phyloP scores from a whole-genome alignment of 2,113 vertebrate species.

The Hemichromis elongatus region DNA sequence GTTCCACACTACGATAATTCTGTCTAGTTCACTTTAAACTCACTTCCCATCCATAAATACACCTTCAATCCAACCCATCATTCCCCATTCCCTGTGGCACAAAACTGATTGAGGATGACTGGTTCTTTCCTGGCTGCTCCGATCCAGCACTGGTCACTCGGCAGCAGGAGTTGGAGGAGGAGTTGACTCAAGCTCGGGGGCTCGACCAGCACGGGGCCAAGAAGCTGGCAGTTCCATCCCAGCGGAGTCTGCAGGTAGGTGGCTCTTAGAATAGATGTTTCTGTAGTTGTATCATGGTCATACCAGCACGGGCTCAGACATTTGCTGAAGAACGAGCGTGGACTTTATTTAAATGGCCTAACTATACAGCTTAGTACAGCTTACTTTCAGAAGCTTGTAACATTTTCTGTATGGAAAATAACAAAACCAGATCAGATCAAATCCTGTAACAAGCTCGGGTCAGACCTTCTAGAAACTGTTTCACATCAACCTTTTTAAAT shows the following conservation, averaged over 20 bases:
- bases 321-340: background rate
- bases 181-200: constrained; percentile 80
- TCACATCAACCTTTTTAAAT: background rate
- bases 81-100: constrained; percentile 86
- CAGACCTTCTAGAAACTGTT: background rate
- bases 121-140: constrained; percentile 98
- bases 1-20: background rate
- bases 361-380: background rate
- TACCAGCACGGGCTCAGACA: background rate
- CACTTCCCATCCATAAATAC: constrained; percentile 38
- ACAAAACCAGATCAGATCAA: background rate
- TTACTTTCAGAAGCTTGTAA: background rate
- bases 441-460: background rate
- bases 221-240: constrained; percentile 66
- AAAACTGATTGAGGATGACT: constrained; percentile 99
- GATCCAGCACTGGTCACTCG: constrained; percentile 91
- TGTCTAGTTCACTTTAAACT: background rate
- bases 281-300: background rate
- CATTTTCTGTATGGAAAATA: background rate
- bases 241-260: constrained; percentile 79
- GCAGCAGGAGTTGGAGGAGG: constrained; percentile 95
- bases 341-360: background rate
- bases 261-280: background rate
- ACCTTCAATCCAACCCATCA: constrained; percentile 19
- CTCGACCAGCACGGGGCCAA: constrained; percentile 66